Conservation (phyloP, 1,140 invertebrate genomes). For the Probaryconus sp. region DNA sequence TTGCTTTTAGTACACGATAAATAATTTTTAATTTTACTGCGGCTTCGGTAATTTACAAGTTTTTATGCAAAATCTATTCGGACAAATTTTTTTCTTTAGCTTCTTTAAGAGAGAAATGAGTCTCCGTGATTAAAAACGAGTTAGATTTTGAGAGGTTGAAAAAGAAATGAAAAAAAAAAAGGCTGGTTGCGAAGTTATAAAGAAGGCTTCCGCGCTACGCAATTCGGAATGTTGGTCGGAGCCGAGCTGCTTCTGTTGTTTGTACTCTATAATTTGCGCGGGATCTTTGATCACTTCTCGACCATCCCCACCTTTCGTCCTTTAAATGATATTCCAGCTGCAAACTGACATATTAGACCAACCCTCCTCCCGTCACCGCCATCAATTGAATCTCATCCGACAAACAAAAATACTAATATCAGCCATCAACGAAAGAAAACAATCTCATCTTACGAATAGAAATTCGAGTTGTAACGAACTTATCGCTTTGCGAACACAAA, state of each 20-base stretch:
- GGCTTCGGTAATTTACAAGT: too few relatives aligned
- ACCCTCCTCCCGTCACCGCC: constrained; percentile 55
- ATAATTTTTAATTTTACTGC: too few relatives aligned
- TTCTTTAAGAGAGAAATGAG: too few relatives aligned
- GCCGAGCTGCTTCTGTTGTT: constrained; percentile 58
- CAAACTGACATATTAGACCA: constrained; percentile 36
- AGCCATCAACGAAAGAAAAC: not conserved
- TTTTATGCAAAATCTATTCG: too few relatives aligned
- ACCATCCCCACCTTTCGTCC: constrained; percentile 38
- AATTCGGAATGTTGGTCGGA: constrained; percentile 39
- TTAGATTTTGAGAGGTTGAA: too few relatives aligned
- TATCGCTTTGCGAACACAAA: constrained; percentile 16
- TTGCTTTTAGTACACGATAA: too few relatives aligned
- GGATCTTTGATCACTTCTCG: constrained; percentile 60
- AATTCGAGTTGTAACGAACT: too few relatives aligned
- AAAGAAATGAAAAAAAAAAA: too few relatives aligned
- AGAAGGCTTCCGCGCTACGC: constrained; percentile 65
- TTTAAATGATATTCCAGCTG: constrained; percentile 66
- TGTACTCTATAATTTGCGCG: constrained; percentile 71
- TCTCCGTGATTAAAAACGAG: too few relatives aligned
- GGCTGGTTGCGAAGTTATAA: constrained; percentile 10
- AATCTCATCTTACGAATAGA: too few relatives aligned
- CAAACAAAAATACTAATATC: constrained; percentile 61
- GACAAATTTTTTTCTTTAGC: too few relatives aligned
- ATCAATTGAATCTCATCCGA: constrained; percentile 66